Conservation (phyloP, 2,797 vertebrate genomes). For the Tragopan temminckii region DNA sequence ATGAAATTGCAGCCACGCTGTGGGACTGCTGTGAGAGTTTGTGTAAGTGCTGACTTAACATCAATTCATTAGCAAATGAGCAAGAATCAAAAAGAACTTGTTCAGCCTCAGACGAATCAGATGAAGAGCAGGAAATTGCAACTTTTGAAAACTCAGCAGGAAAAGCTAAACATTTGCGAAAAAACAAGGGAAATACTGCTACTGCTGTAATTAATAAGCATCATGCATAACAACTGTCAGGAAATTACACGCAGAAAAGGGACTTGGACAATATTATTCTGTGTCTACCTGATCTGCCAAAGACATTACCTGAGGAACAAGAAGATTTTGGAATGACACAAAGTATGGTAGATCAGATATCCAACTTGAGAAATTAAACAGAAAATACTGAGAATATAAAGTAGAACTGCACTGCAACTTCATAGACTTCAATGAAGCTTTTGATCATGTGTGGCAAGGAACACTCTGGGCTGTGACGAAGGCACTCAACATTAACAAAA, state of each 20-base stretch:
- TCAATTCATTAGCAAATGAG: background rate
- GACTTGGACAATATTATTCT: background rate
- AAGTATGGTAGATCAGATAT: background rate
- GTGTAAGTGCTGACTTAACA: background rate
- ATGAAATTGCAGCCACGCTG: background rate
- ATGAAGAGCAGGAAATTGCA: background rate
- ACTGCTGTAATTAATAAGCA: background rate
- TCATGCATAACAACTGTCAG: background rate
- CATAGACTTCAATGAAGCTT: constrained; percentile 18
- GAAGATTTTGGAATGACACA: background rate
- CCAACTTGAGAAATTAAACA: background rate
- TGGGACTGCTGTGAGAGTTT: background rate
- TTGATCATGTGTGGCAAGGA: background rate
- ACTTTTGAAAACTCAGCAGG: background rate
- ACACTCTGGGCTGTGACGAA: background rate
- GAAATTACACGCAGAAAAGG: fast-evolving
- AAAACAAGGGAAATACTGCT: background rate
- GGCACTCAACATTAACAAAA: constrained; percentile 48
- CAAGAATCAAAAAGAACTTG: background rate
- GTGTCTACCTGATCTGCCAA: background rate
- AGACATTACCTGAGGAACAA: constrained; percentile 1
- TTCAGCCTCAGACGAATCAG: background rate
- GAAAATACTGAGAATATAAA: constrained; percentile 17
- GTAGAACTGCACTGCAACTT: constrained; percentile 11
- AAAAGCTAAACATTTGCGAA: background rate